A percentile compares a stretch with the other conserved stretches of the same genome.
These are phyloP conservation scores for Dicycla oo DNA, from an alignment of 2,888 invertebrate genomes.

Conservation along the genomic window DNA sequence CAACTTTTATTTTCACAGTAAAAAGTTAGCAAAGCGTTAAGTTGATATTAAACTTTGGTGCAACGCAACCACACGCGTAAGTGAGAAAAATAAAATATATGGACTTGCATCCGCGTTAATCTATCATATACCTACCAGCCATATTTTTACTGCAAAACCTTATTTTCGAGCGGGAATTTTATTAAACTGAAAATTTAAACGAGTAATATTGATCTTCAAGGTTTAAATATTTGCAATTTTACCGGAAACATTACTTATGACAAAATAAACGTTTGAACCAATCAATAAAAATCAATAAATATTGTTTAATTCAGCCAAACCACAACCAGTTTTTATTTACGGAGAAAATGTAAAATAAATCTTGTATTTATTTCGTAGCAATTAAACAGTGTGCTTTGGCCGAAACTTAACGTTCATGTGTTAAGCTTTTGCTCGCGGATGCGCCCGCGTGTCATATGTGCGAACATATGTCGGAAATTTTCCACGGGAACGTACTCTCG, in stretches of 20 bases:
- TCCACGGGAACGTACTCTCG: too few species aligned
- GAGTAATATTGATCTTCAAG: neutral
- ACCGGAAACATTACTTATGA: neutral
- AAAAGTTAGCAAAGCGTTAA: slow-evolving; percentile 7
- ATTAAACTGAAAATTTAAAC: slow-evolving; percentile 3
- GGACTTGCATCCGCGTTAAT: slow-evolving; percentile 35
- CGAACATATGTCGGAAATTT: too few species aligned
- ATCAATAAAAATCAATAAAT: neutral
- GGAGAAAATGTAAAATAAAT: neutral
- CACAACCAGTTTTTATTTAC: neutral
- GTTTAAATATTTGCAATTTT: neutral
- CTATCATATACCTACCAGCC: slow-evolving; percentile 37
- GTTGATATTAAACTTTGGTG: slow-evolving; percentile 28
- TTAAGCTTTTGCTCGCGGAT: too few species aligned
- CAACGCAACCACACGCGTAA: slow-evolving; percentile 11
- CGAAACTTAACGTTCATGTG: neutral
- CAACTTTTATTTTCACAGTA: neutral
- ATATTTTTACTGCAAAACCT: slow-evolving; percentile 24
- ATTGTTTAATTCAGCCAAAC: neutral
- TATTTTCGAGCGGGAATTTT: slow-evolving; percentile 17
- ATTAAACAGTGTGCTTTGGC: neutral
- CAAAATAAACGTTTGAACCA: neutral
- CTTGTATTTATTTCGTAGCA: neutral
- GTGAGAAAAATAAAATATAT: slow-evolving; percentile 43
- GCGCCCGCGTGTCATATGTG: too few species aligned